These are phyloP conservation scores for Hemibagrus wyckioides DNA, from an alignment of 2,113 vertebrate species.

Conservation along the genomic window DNA sequence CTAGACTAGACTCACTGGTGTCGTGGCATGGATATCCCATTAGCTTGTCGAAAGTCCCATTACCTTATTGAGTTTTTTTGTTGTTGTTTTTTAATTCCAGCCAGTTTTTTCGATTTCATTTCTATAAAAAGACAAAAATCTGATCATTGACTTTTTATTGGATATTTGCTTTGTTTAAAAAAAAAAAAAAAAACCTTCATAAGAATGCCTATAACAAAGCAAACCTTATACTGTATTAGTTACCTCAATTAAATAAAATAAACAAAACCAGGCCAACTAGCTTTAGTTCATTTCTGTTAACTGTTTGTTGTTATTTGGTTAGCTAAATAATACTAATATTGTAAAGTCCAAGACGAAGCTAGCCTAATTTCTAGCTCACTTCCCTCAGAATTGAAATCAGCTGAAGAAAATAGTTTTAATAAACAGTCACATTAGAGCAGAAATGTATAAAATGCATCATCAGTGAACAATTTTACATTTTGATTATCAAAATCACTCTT, in stretches of 20 bases:
- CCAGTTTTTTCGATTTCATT: background rate
- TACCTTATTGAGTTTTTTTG: no score
- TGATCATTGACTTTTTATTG: background rate
- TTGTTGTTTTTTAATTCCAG: background rate
- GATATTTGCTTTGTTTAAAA: background rate
- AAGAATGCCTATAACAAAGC: background rate
- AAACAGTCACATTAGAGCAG: background rate
- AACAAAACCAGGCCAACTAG: no score
- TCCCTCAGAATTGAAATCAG: background rate
- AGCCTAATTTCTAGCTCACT: background rate
- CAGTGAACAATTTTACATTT: background rate
- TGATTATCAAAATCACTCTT: background rate
- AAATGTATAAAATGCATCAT: background rate
- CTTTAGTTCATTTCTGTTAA: background rate
- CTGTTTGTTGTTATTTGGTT: background rate
- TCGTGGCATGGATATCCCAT: background rate
- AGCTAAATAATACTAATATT: background rate
- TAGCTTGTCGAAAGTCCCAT: background rate
- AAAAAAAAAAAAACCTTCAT: background rate
- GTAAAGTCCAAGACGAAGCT: background rate
- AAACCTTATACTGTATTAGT: background rate
- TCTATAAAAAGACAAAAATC: background rate
- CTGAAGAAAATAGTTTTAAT: background rate
- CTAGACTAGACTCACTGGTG: background rate
- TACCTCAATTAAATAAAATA: background rate